These are phyloP conservation scores for Acanthoscelides obtectus DNA, from an alignment of 2,888 invertebrate genomes.

Conservation along the genomic window DNA sequence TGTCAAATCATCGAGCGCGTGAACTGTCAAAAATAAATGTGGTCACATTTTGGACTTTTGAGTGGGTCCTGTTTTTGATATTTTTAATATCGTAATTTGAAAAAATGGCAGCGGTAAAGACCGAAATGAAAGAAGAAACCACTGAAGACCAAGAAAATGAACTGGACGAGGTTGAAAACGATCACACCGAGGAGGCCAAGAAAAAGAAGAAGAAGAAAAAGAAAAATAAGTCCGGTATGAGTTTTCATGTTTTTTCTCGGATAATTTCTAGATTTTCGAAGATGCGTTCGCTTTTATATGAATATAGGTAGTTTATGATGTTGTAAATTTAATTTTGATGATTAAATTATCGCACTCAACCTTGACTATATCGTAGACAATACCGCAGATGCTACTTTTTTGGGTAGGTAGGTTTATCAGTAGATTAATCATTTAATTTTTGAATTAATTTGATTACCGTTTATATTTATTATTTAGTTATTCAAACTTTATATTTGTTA, in stretches of 20 bases:
- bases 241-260: background rate
- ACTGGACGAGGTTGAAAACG: conserved; percentile 52
- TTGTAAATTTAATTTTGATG: too few relatives aligned
- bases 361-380: too few relatives aligned
- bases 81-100: background rate
- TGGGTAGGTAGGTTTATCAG: too few relatives aligned
- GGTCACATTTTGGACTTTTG: background rate
- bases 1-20: too few relatives aligned
- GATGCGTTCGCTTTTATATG: background rate
- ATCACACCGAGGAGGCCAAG: conserved; percentile 50
- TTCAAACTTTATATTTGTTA: too few relatives aligned
- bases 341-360: too few relatives aligned
- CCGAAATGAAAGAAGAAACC: conserved; percentile 54
- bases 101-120: conserved; percentile 58
- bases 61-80: background rate
- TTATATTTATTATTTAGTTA: too few relatives aligned
- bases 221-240: conserved; percentile 49
- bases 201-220: conserved; percentile 88
- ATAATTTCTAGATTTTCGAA: background rate
- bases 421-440: too few relatives aligned
- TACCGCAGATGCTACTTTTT: too few relatives aligned
- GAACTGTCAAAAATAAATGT: background rate
- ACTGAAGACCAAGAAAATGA: conserved; percentile 45
- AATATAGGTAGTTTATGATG: background rate
- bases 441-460: too few relatives aligned